phyloP scores from a whole-genome alignment of 2,797 vertebrate genomes.

The Phoebastria nigripes region DNA sequence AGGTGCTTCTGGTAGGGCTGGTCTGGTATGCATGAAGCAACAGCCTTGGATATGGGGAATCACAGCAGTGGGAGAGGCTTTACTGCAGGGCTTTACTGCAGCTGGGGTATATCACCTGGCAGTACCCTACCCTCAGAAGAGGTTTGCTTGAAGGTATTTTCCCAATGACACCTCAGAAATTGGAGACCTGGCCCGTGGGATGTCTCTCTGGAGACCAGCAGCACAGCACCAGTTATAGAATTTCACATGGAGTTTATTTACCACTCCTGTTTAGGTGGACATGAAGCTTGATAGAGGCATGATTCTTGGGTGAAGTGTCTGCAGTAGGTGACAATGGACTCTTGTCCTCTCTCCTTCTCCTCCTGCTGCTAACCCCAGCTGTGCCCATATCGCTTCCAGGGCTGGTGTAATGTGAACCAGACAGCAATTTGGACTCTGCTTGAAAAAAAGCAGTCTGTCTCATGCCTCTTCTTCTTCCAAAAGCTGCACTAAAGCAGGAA shows the following conservation, averaged over 20 bases:
- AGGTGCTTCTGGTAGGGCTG: neutral
- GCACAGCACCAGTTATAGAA: neutral
- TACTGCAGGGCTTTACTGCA: neutral
- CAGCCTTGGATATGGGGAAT: neutral
- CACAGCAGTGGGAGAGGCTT: neutral
- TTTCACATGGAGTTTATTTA: neutral
- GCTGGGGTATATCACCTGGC: neutral
- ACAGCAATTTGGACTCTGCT: neutral
- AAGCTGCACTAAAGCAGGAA: neutral
- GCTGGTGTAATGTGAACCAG: neutral
- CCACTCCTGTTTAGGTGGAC: neutral
- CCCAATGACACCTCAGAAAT: accelerated
- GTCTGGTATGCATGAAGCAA: neutral
- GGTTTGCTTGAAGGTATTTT: neutral
- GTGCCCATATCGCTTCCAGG: neutral
- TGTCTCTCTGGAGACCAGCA: neutral
- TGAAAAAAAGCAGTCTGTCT: neutral
- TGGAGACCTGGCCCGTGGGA: neutral
- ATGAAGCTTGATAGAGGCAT: neutral
- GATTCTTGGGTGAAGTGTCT: neutral
- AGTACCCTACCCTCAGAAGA: neutral
- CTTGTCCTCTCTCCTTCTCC: neutral
- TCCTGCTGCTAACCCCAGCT: neutral
- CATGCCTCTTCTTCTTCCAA: neutral
- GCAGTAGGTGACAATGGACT: neutral